Conservation (phyloP, 2,888 invertebrate genomes). For the Esperia sulphurella region DNA sequence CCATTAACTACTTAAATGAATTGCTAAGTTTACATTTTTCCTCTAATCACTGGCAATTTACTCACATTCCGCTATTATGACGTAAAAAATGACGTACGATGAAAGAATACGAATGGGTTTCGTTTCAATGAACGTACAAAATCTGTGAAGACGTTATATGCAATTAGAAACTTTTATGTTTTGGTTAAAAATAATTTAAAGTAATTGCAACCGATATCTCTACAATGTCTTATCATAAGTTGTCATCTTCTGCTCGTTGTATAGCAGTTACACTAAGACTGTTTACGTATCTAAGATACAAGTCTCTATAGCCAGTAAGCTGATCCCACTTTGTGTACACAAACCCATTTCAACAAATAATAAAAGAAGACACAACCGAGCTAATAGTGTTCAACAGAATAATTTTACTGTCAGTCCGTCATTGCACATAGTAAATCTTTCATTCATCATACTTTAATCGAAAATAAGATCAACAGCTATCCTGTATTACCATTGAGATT, state of each 20-base stretch:
- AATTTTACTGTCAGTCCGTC: slow-evolving; percentile 38
- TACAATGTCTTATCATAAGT: too few relatives aligned
- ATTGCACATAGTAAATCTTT: slow-evolving; percentile 43
- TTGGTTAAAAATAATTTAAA: too few relatives aligned
- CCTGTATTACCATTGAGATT: slow-evolving; percentile 37
- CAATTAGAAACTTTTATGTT: too few relatives aligned
- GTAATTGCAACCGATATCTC: too few relatives aligned
- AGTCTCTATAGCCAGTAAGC: too few relatives aligned
- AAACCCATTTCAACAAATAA: not conserved
- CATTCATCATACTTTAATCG: slow-evolving; percentile 64
- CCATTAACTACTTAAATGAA: slow-evolving; percentile 45
- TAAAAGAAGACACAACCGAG: slow-evolving; percentile 13
- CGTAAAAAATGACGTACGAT: slow-evolving; percentile 18
- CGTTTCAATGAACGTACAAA: slow-evolving; percentile 21
- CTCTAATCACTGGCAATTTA: slow-evolving; percentile 35
- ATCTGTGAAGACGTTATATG: not conserved
- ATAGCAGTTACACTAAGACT: too few relatives aligned
- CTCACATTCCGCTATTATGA: slow-evolving; percentile 30
- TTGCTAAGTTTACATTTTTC: slow-evolving; percentile 38
- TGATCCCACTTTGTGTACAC: too few relatives aligned
- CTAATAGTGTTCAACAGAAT: slow-evolving; percentile 36
- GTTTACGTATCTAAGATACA: too few relatives aligned
- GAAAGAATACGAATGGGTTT: slow-evolving; percentile 11
- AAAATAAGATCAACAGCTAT: slow-evolving; percentile 53
- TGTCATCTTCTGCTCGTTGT: too few relatives aligned